phyloP scores from a whole-genome alignment of 2,888 invertebrate genomes.

The Ischnura elegans region DNA sequence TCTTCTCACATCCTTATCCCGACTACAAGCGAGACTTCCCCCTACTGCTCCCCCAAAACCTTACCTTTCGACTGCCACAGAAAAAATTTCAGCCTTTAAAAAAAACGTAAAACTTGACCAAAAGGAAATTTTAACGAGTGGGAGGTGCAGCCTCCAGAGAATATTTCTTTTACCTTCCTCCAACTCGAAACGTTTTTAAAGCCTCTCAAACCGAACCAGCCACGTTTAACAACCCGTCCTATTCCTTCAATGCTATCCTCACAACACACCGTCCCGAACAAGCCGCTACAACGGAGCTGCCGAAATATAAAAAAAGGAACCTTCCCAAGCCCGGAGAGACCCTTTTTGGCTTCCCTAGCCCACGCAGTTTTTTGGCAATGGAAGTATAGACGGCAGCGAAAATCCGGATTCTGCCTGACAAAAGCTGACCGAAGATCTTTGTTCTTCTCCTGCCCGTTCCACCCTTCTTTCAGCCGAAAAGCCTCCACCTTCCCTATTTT shows the following conservation, averaged over 20 bases:
- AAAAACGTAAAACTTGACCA: neutral
- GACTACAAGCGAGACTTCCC: neutral
- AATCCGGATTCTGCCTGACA: slow-evolving; percentile 58
- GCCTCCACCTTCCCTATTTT: neutral
- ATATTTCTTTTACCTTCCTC: slow-evolving; percentile 5
- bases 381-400: slow-evolving; percentile 4
- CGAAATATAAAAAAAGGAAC: no score
- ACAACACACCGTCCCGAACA: neutral
- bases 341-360: neutral
- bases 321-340: no score
- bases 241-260: neutral
- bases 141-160: neutral
- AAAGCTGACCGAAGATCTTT: slow-evolving; percentile 62
- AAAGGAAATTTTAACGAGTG: neutral
- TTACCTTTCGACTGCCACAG: neutral
- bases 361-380: slow-evolving; percentile 18
- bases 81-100: neutral
- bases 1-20: neutral
- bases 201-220: neutral
- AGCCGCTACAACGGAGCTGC: neutral
- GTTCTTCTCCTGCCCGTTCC: neutral
- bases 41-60: neutral
- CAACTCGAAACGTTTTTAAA: neutral
- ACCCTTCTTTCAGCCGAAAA: neutral
- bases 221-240: neutral